Evolutionary conservation across 2,888 invertebrate species (phyloP), one percentile per base, ranked within the genome.

Genomic region (Apotomis betuletana): DNA sequence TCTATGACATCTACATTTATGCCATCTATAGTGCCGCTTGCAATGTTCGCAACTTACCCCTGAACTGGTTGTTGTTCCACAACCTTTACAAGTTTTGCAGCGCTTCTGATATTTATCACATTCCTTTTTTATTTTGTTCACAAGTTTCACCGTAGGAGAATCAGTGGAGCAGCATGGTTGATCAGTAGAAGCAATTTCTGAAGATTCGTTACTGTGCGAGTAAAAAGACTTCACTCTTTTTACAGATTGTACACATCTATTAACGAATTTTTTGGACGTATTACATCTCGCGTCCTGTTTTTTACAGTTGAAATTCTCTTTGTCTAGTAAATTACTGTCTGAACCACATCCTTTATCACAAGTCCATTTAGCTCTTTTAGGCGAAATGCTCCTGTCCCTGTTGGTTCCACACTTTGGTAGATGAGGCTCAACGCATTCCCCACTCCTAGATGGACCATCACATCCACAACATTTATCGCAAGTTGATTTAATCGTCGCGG

Each of bases 101-200:
- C 87, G 85, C 75, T 85, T 91, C 55, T 90, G 90, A 74, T 89
- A 91, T 74, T 87, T 90, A 67, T 92, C 92, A 67, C 91, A 92
- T 83, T 93, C 91, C 49, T 83, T 90, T 74, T 85, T 90, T 54
- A 92, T 92, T 81, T 87, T 92, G 62, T 87, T 89, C 13, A 92
- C 77, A 5, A 91, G 85, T 81, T 85, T 89, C 75, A 90, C 90
- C 13, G 91, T 87, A 0, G 87, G 83, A 0, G 91, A 87, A 76
- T 92, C 92, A 0, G 91, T 83, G 3, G 91, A 90, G 3, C 89
- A 89, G n/a, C 79, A 80, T 1, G 87, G 89, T 5, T 86, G 68
- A 55, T 90, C 90, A 4, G 87, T 88, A 6, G 91, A 88, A 44
- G 80, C 78, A 1, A 84, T 54, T 52, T 90, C 90, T 2, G 90